Percentiles rank a stretch among this genome's conserved stretches.
These are phyloP conservation scores for Lissonota sp. DNA, from an alignment of 2,888 invertebrate species.

Conservation along the genomic window DNA sequence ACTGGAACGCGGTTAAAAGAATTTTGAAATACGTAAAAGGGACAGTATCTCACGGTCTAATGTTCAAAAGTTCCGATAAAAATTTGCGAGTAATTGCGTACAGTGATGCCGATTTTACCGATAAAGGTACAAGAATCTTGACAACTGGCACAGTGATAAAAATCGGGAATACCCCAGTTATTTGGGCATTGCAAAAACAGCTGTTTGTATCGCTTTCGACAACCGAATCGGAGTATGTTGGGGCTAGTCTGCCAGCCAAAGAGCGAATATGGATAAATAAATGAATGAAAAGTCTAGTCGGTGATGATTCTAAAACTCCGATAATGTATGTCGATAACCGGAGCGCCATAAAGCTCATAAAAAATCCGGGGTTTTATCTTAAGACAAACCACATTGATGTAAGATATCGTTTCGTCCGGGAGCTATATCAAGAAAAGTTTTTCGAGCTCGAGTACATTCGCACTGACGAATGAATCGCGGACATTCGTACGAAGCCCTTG, in stretches of 20 bases:
- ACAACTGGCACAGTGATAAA: conserved; percentile 63
- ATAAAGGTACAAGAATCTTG: conserved; percentile 56
- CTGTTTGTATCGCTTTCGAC: conserved; percentile 59
- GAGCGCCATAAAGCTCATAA: conserved; percentile 53
- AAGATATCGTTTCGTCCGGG: conserved; percentile 50
- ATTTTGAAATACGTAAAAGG: conserved; percentile 63
- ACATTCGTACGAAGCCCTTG: conserved; percentile 50
- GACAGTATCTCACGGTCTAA: conserved; percentile 6
- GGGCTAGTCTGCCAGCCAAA: conserved; percentile 47
- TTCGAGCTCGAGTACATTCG: conserved; percentile 38
- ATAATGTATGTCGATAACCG: conserved; percentile 54
- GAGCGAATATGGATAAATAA: conserved; percentile 57
- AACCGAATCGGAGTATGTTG: conserved; percentile 62
- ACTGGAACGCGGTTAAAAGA: conserved; percentile 62
- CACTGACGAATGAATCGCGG: conserved; percentile 33
- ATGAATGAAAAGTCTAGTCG: conserved; percentile 40
- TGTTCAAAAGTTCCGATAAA: too few species aligned
- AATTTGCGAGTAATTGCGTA: conserved; percentile 16
- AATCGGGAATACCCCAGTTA: conserved; percentile 51
- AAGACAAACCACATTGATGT: conserved; percentile 61
- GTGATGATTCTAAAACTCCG: background rate
- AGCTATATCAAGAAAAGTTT: conserved; percentile 28
- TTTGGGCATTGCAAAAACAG: conserved; percentile 62
- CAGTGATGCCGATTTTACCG: conserved; percentile 63
- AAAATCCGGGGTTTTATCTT: conserved; percentile 49